Evolutionary conservation across 2,797 vertebrate species (phyloP), one percentile per base, ranked within the genome.

Genomic region (Chromis chromis): DNA sequence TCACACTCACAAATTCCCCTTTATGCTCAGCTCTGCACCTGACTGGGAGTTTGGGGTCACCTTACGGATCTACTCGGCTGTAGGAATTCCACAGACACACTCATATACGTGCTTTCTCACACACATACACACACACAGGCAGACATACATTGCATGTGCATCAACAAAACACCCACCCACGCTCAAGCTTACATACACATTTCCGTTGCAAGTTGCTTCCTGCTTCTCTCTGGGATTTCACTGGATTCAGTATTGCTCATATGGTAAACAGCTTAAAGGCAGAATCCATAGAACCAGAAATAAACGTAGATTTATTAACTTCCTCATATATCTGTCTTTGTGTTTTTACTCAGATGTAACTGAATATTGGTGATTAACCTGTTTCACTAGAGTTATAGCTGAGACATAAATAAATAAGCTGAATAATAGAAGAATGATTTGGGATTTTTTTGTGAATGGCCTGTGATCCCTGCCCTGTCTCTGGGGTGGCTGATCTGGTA

Each of bases 21-120:
- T 91, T 91, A 89, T 91, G 82, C 89, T 89, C 82, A 76, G 88
- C 83, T 74, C 89, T 76, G 87, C 93, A 94, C 92, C 93, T 94
- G 92, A 95, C 92, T 81, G 89, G 88, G 87, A 91, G 76, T 91
- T 91, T 79, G 86, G 91, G 92, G 91, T 94, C 91, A 89, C 88
- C 86, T 92, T 89, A 93, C 90, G 69, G 88, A 90, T 85, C 70
- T 77, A 83, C 89, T 88, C 77, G 10, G 73, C 84, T 55, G 52
- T 71, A 83, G 75, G 74, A 90, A 93, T 91, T 89, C 85, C 83
- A 52, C 84, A 57, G 81, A 84, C 86, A 75, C 71, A 50, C 73
- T 74, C 67, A 70, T 68, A 70, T 76, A 36, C 55, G 60, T 3
- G 53, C 25, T 78, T 62, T 72, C 67, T 65, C 81, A 63, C 78